Conservation (phyloP, 2,888 invertebrate species). For the Diabrotica balteata region DNA sequence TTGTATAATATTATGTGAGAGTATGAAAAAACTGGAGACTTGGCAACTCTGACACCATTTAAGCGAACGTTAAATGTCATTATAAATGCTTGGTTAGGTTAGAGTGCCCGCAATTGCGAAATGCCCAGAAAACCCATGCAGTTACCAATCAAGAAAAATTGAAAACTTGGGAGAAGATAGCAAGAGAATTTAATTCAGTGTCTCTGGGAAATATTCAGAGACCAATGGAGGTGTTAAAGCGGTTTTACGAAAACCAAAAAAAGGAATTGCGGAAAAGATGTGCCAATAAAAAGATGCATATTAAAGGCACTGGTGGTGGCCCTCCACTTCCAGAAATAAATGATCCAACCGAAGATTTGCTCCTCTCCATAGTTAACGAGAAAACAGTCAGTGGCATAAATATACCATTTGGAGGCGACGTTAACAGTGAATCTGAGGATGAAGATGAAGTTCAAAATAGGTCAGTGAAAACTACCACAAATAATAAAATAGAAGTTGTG, state of each 20-base stretch:
- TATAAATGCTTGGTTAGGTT: no score
- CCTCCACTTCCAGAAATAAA: constrained; percentile 19
- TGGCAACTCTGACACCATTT: no score
- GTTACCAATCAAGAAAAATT: no score
- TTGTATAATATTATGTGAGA: no score
- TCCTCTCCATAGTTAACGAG: no score
- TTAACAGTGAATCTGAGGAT: constrained; percentile 17
- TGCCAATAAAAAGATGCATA: constrained; percentile 14
- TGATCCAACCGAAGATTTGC: constrained; percentile 14
- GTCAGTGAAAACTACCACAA: constrained; percentile 3
- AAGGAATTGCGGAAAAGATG: constrained; percentile 14
- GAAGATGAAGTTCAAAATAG: constrained; percentile 15
- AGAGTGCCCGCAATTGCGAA: no score
- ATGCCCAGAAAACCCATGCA: no score
- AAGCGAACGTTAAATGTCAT: no score
- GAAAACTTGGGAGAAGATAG: no score
- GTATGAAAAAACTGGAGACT: no score
- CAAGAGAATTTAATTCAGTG: constrained; percentile 17
- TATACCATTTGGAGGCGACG: constrained; percentile 12
- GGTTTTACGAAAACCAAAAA: constrained; percentile 21
- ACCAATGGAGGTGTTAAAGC: constrained; percentile 15
- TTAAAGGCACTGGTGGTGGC: constrained; percentile 19
- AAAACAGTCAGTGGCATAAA: constrained; percentile 10
- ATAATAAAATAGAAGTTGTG: constrained; percentile 8
- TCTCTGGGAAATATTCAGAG: constrained; percentile 21